Conservation (phyloP, 2,797 vertebrate genomes). For the Mus caroli region DNA sequence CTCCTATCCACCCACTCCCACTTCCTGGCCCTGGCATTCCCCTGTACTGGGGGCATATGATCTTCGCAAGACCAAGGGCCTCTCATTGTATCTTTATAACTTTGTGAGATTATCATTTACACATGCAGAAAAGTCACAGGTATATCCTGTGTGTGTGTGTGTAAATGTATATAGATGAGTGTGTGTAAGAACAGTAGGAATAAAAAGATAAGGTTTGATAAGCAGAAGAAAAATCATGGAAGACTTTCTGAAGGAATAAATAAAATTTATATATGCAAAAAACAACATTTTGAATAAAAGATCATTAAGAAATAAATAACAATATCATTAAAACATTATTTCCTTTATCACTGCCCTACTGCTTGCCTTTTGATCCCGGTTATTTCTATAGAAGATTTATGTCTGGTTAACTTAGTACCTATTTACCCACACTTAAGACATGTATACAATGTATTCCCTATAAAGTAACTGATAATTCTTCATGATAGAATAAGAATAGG, state of each 20-base stretch:
- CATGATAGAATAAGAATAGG: not conserved
- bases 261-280: not conserved
- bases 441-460: conserved; percentile 5
- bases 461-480: not conserved
- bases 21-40: no score
- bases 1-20: no score
- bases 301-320: not conserved
- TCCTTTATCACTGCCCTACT: not conserved
- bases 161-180: not conserved
- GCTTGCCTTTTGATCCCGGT: not conserved
- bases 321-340: not conserved
- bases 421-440: not conserved
- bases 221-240: not conserved
- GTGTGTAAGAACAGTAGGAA: not conserved
- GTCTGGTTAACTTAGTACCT: not conserved
- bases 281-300: not conserved
- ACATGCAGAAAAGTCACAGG: not conserved
- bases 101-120: not conserved
- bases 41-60: no score
- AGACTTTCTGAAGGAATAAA: not conserved
- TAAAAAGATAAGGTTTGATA: not conserved
- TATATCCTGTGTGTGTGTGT: not conserved
- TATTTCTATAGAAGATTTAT: conserved; percentile 1
- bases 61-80: no score
- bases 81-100: not conserved